These are phyloP conservation scores for Lethenteron camtschaticum DNA, from an alignment of 2,113 vertebrate genomes.

Conservation along the genomic window DNA sequence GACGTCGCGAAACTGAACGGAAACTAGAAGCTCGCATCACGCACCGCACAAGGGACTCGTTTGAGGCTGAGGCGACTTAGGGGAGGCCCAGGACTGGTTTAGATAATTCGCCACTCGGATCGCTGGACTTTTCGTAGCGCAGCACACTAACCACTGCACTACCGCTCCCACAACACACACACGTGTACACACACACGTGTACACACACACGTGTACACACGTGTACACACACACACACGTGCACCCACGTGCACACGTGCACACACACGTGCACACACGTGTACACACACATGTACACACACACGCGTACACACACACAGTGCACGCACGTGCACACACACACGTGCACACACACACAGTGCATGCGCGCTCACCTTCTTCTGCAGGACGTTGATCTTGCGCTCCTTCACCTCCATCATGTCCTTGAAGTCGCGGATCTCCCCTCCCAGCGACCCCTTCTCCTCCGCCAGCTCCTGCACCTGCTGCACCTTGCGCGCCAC, in stretches of 20 bases:
- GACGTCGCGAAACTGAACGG: too few species aligned
- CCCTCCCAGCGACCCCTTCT: conserved; percentile 73
- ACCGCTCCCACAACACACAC: too few species aligned
- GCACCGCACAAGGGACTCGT: too few species aligned
- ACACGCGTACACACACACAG: background rate
- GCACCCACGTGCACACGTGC: background rate
- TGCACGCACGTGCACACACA: background rate
- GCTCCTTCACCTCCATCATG: conserved; percentile 93
- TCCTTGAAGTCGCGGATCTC: conserved; percentile 93
- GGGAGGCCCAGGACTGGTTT: too few species aligned
- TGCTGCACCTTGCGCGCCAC: conserved; percentile 85
- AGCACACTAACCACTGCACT: too few species aligned
- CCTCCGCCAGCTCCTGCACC: conserved; percentile 75
- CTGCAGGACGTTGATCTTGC: conserved; percentile 82
- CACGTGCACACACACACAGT: background rate
- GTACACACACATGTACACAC: background rate
- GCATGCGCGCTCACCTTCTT: conserved; percentile 44
- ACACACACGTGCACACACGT: background rate
- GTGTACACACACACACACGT: background rate
- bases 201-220: background rate
- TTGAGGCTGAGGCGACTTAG: too few species aligned
- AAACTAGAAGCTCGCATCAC: too few species aligned
- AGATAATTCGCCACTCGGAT: too few species aligned
- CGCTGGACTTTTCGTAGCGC: too few species aligned
- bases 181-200: background rate